Conservation (phyloP, 2,113 vertebrate genomes). For the Rhabdornis inornatus region DNA sequence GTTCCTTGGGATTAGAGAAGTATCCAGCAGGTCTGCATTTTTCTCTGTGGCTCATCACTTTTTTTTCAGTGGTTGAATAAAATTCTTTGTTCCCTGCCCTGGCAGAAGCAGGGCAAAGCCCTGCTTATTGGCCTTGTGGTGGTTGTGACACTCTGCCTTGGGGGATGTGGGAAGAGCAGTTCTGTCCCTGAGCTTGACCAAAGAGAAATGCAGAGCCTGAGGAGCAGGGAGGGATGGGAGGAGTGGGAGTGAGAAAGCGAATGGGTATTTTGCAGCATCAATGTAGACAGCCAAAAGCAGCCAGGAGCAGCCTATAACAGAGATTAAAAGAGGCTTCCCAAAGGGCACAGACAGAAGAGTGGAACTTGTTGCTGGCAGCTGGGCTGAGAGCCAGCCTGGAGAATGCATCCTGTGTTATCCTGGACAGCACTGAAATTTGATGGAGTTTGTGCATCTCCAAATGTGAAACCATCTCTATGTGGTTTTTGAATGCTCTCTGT, state of each 20-base stretch:
- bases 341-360: rapidly evolving
- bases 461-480: neutral
- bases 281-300: neutral
- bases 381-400: neutral
- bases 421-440: neutral
- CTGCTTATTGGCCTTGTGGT: rapidly evolving
- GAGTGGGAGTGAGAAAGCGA: rapidly evolving
- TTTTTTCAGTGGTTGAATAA: neutral
- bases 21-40: neutral
- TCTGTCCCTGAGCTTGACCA: neutral
- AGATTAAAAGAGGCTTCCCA: neutral
- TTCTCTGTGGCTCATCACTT: rapidly evolving
- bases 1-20: neutral
- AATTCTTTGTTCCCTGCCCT: neutral
- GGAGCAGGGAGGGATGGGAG: neutral
- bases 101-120: neutral
- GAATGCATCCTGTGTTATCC: neutral
- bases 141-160: neutral
- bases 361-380: neutral
- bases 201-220: neutral
- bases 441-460: neutral
- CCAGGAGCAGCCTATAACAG: neutral
- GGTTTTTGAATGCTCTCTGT: neutral
- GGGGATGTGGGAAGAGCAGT: rapidly evolving
- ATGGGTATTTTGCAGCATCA: neutral